Base-by-base conservation (phyloP, 1,140 invertebrate genomes). In the Pogonognathellus flavescens region DNA sequence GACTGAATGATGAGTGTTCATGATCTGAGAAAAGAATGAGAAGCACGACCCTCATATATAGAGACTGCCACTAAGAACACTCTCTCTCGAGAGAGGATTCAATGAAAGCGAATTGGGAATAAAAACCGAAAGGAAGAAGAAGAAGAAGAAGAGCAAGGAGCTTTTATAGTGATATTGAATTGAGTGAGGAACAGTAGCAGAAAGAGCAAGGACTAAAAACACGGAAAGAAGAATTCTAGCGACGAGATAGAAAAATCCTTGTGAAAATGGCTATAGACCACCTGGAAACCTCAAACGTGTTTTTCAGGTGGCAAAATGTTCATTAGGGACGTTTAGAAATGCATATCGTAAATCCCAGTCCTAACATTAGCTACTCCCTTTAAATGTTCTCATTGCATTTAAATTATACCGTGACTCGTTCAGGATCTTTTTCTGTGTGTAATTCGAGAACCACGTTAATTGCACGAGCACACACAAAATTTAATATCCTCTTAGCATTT, bases 301-400 rank as follows among this genome's bases (percentile, higher is more conserved):
- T 76, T 76, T 76, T 76, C 70, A 76, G 70, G 70, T 76, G 70
- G 70, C 70, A 76, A 76, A 76, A 76, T 50, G 70, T 76, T 76
- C 70, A 76, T 76, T 76, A 76, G 70, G 70, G 70, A 76, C 70
- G 70, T 76, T 76, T 76, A 76, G 70, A 76, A 76, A 76, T 76
- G 70, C 25, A 50, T 76, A 76, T 76, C 70, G 70, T 76, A 76
- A 76, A 76, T 76, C 70, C 70, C 25, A 76, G 31, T 76, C 70
- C 70, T 76, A 76, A 76, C 70, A 76, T 76, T 76, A 76, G 70
- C 70, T 76, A 76, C 70, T 76, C 70, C 70, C 70, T 76, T 76
- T 76, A 76, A 76, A 76, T 76, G 70, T 76, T 76, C 70, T 76
- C 70, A 16, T 76, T 66, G 49, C 49, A 76, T 76, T 76, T 76